These are phyloP conservation scores for Eudasyphora cyanicolor DNA, from an alignment of 2,888 invertebrate genomes.

Conservation along the genomic window DNA sequence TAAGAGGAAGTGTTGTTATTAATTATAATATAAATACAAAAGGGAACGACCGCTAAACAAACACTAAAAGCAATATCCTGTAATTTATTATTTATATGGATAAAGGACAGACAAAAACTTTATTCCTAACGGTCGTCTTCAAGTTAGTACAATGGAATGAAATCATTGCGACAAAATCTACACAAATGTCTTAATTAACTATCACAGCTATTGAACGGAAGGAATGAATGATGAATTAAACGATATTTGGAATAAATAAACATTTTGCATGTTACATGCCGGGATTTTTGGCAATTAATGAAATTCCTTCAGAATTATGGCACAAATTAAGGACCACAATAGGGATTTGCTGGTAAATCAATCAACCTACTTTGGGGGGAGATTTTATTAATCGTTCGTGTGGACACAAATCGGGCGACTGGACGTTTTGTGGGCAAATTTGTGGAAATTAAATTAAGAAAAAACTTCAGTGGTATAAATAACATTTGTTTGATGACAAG, in stretches of 20 bases:
- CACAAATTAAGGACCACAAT: too few relatives aligned
- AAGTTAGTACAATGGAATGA: neutral
- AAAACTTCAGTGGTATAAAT: too few relatives aligned
- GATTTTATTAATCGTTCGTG: too few relatives aligned
- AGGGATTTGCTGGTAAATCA: too few relatives aligned
- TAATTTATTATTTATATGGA: conserved; percentile 18
- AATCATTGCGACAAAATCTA: neutral
- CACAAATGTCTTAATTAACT: conserved; percentile 16
- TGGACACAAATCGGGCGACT: too few relatives aligned
- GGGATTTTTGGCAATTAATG: neutral
- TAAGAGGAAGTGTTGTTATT: neutral
- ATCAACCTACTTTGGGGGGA: too few relatives aligned
- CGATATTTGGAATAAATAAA: neutral
- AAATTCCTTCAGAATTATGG: neutral
- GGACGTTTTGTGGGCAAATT: too few relatives aligned
- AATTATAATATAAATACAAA: neutral
- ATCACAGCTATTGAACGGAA: neutral
- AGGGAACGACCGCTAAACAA: neutral
- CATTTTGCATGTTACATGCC: neutral
- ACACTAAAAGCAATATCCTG: neutral
- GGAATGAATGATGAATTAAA: neutral
- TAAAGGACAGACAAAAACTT: neutral
- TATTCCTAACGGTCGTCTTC: neutral
- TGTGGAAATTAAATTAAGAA: too few relatives aligned
- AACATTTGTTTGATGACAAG: too few relatives aligned